phyloP scores from a whole-genome alignment of 2,113 vertebrate species.

The Gallinago undulata region DNA sequence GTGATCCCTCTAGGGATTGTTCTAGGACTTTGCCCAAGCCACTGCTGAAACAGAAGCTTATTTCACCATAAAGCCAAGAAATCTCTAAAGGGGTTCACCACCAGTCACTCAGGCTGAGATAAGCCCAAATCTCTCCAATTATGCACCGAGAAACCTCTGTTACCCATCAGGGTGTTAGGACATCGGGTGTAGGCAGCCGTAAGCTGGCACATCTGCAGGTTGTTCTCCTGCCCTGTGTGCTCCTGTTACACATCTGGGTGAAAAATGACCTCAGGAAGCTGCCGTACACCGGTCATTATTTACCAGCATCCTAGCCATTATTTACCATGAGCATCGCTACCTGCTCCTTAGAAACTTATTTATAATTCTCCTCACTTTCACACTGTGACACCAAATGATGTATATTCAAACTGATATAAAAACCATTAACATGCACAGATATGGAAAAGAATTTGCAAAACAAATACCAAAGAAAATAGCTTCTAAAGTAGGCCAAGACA shows the following conservation, averaged over 20 bases:
- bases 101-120: neutral
- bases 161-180: no score
- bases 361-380: neutral
- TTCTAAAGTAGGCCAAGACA: neutral
- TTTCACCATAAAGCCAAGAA: neutral
- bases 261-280: neutral
- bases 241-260: neutral
- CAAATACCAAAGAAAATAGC: slow-evolving; percentile 27
- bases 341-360: neutral
- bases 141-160: neutral
- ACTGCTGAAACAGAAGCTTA: neutral
- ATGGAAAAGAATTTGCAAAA: neutral
- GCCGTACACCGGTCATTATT: neutral
- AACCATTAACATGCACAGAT: neutral
- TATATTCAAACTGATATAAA: neutral
- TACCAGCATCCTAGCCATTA: neutral
- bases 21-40: neutral
- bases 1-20: neutral
- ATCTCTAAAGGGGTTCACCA: neutral
- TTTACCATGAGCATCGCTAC: neutral
- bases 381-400: neutral
- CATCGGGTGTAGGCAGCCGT: neutral
- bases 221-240: neutral
- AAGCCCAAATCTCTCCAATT: neutral
- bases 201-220: no score